Base-by-base conservation (phyloP, 2,888 invertebrate species). In the Oscheius onirici region DNA sequence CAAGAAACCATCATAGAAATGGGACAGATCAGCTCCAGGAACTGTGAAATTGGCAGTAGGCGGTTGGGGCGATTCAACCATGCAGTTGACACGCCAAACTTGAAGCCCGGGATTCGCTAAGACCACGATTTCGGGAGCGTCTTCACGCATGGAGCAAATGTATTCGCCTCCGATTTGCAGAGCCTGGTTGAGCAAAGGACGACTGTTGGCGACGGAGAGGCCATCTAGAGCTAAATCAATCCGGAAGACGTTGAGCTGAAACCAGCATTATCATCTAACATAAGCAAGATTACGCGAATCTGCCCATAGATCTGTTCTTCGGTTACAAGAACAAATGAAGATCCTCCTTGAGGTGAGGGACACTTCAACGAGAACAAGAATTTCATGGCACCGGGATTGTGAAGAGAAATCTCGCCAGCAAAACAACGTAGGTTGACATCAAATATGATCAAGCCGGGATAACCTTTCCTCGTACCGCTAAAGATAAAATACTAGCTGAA, bases 1-100 rank as follows among this genome's bases (percentile, higher is more conserved):
- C 20, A 85, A 54, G 75, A 86, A 87, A 20, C 84, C 86, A 66
- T 86, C 86, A 68, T 87, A 86, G 73, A 84, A 87, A 72, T 84
- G 84, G 5, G 71, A 65, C 13, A 86, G 76, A n/a, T 86, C 83
- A 11, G 84, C 84, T n/a, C 84, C 85, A 11, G 80, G 74, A 2
- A 86, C 83, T 11, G 67, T 66, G 76, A 85, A 85, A 15, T 79
- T 67, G 8, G 78, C 77, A 10, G 79, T 70, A 15, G 86, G 84
- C 17, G 78, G 69, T 28, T 77, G 78, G 2, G 85, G 82, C 1
- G 72, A 58, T 11, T 73, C 73, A 15, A 79, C 72, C 79, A 76
- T 77, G 71, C 75, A 75, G 44, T 81, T 74, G 41, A 81, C 66
- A 15, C 81, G 72, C 81, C 81, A 81, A n/a, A 81, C 81, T 63